Evolutionary conservation across 2,113 vertebrate species (phyloP).

Genomic region (Indicator indicator): DNA sequence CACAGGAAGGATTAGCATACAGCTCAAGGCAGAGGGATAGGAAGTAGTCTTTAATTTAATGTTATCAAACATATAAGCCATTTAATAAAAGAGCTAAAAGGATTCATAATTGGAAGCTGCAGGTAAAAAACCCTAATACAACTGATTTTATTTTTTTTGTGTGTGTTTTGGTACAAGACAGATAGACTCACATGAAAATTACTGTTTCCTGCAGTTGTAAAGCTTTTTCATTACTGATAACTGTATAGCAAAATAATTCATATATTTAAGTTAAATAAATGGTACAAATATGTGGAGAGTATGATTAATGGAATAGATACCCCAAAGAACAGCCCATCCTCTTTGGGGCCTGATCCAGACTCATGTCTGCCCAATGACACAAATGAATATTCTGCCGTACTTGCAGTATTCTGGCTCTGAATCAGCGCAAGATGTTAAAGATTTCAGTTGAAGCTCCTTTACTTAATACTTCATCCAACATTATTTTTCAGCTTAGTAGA

Average conservation of each 20-base stretch:
- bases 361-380: rapidly evolving
- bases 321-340: not conserved
- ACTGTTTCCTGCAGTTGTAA: not conserved
- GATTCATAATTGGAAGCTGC: not conserved
- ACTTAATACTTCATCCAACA: not conserved
- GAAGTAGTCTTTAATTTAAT: not conserved
- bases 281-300: not conserved
- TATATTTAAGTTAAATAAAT: not conserved
- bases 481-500: not conserved
- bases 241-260: not conserved
- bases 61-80: not conserved
- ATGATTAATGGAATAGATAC: not conserved
- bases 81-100: not conserved
- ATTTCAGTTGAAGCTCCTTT: not conserved
- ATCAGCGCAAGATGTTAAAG: not conserved
- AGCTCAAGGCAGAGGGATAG: not conserved
- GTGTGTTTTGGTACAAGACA: not conserved
- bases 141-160: not conserved
- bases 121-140: not conserved
- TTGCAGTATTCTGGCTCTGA: not conserved
- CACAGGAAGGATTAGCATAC: slow-evolving; percentile 11
- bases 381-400: not conserved
- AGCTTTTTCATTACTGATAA: not conserved
- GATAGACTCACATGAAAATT: not conserved
- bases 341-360: not conserved